phyloP scores from a whole-genome alignment of 2,113 vertebrate genomes.

The Nycticebus coucang region DNA sequence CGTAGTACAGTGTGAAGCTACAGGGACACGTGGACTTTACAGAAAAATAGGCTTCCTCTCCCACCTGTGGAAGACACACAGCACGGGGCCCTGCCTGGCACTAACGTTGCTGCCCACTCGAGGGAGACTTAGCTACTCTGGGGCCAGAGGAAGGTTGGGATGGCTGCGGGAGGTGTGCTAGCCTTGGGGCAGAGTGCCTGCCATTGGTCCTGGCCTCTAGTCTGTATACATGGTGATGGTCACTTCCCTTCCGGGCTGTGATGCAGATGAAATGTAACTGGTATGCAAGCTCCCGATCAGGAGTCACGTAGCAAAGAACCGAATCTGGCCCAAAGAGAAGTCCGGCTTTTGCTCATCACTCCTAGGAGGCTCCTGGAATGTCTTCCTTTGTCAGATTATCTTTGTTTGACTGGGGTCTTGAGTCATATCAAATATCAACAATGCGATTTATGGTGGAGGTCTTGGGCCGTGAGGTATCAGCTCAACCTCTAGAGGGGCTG shows the following conservation, averaged over 20 bases:
- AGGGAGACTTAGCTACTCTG: background rate
- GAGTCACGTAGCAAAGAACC: fast-evolving
- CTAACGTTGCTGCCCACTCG: fast-evolving
- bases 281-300: background rate
- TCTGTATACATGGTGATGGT: background rate
- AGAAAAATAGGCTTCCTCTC: slow-evolving; percentile 89
- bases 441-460: background rate
- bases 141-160: background rate
- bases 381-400: background rate
- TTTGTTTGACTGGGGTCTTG: background rate
- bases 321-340: background rate
- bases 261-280: background rate
- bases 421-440: background rate
- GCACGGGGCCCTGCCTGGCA: no score
- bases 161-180: background rate
- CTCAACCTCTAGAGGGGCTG: background rate
- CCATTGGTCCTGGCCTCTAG: background rate
- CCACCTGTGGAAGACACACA: slow-evolving; percentile 83
- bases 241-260: no score
- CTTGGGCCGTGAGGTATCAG: background rate
- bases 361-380: background rate
- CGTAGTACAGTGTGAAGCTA: slow-evolving; percentile 93
- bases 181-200: fast-evolving
- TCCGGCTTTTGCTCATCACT: background rate
- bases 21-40: slow-evolving; percentile 94